Evolutionary conservation across 2,797 vertebrate genomes (phyloP).

Genomic region (Phrynocephalus vlangalii): DNA sequence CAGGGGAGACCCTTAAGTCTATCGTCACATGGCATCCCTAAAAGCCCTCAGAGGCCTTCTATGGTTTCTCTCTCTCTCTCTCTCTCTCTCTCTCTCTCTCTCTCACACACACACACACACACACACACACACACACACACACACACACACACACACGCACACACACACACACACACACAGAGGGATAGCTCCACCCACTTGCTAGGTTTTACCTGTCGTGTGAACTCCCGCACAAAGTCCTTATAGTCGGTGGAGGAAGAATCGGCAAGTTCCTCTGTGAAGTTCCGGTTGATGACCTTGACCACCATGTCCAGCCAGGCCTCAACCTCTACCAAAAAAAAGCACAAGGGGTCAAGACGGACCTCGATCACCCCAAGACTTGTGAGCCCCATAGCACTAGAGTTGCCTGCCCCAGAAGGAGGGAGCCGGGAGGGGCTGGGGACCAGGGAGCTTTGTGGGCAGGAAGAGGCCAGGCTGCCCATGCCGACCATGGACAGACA

Average conservation of each 20-base stretch:
- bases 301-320: constrained; percentile 12
- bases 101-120: no score
- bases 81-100: no score
- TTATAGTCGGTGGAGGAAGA: fast-evolving
- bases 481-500: no score
- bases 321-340: neutral
- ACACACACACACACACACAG: no score
- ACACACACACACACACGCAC: no score
- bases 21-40: neutral
- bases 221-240: neutral
- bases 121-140: no score
- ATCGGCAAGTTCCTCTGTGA: fast-evolving
- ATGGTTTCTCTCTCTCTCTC: no score
- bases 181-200: neutral
- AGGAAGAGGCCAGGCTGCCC: neutral
- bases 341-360: neutral
- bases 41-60: neutral
- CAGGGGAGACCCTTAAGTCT: neutral
- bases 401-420: neutral
- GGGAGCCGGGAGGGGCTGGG: neutral
- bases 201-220: fast-evolving
- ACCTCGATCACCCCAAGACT: no score
- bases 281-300: neutral
- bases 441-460: neutral
- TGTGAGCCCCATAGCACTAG: neutral